Base-by-base conservation (phyloP, 1,140 invertebrate species). In the Panonychus citri region DNA sequence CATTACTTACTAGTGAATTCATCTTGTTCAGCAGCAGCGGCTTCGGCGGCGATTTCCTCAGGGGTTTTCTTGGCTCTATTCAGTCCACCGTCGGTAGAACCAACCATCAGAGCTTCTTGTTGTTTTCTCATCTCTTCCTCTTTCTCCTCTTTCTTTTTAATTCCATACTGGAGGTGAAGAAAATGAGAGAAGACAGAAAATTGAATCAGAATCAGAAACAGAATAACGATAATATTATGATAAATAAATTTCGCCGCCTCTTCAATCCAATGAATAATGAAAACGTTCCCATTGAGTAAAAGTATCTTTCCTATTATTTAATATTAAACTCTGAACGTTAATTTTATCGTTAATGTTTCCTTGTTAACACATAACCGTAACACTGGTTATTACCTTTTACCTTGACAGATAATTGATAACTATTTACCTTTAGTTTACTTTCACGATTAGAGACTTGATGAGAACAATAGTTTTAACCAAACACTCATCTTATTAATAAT, bases 41-140 rank as follows among this genome's bases (percentile, higher is more conserved):
- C 86, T 70, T 95, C 91, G 24, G 85, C 80, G 40, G 89, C 91
- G 59, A 95, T 71, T 70, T 95, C 90, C 69, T 93, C 91, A 0
- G 89, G 89, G 39, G 90, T 94, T 74, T 95, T 96, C 73, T 93
- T 94, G 77, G 90, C 91, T 65, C 90, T 80, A 12, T 73, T 72
- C n/a, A 74, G 62, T 25, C 71, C 63, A 0, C 70, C 88, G 85
- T 88, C 66, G 83, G 74, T 52, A 79, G 69, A 69, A 25, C 64
- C 61, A 57, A 81, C 81, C 60, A 62, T 62, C 19, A 49, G 12
- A 17, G 34, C 60, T 50, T 62, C 60, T 57, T 62, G 60, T 46
- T 62, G 49, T 40, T 57, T 61, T 25, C 53, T 39, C 39, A 52
- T 28, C 58, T 68, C 68, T 21, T 64, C 62, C 62, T 87, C 83